Evolutionary conservation across 2,888 invertebrate genomes (phyloP), one percentile per base, ranked within the genome.

Genomic region (Archips xylosteana): DNA sequence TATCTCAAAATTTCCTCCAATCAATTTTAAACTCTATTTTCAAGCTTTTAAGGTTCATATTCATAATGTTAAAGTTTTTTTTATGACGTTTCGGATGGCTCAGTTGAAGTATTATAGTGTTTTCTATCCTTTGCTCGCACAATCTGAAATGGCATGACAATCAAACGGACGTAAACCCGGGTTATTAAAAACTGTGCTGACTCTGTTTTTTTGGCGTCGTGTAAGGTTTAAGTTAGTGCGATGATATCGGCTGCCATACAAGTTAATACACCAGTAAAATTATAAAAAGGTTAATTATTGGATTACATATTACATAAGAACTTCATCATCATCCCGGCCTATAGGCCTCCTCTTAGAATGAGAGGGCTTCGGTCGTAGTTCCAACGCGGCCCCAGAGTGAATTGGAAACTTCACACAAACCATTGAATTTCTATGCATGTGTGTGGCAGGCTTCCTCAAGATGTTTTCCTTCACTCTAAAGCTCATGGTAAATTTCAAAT

Each of bases 131-230:
- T 61, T 64, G 70, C 70, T 67, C 15, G 51, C 69, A 51, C 69
- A 64, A 73, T 69, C 64, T 69, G 73, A 65, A 60, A 49, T 59
- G 63, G 62, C 63, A 70, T 64, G 75, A 73, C 70, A 65, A 75
- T 75, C 67, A 75, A 75, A 74, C 59, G 64, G 74, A 67, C 74
- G 70, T 75, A 70, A 75, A 75, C 59, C 66, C 51, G 51, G 66
- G 70, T 75, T 75, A 75, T 75, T 75, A 75, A 75, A 75, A 75
- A 75, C 74, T 67, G 74, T 64, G 75, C 75, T 74, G 75, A 75
- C 59, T 70, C 39, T 70, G 54, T 67, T 70, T 66, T 74, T 74
- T 65, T 60, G 23, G 70, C 60, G 36, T 36, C 70, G 60, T 73
- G 45, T 65, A 65, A 23, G 32, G 60, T 70, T 70, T 61, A 13